Evolutionary conservation across 2,888 invertebrate species (phyloP).

Genomic region (Eurytoma californica): DNA sequence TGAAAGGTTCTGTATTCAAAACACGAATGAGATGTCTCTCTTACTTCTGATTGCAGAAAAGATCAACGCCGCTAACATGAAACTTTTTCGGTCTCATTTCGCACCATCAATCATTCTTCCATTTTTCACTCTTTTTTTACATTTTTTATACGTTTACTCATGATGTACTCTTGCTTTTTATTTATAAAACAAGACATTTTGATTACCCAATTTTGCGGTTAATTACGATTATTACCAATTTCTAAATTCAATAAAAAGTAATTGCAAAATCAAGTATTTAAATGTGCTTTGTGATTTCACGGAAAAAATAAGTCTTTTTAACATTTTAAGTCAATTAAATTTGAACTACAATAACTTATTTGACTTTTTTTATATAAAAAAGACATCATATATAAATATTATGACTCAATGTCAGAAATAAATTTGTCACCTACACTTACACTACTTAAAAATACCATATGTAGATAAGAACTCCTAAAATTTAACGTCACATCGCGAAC

Average conservation of each 20-base stretch:
- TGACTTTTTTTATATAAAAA: too few relatives aligned
- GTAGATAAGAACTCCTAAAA: neutral
- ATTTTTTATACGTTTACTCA: neutral
- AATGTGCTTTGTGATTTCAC: neutral
- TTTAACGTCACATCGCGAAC: neutral
- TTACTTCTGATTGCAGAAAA: slow-evolving; percentile 49
- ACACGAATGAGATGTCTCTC: slow-evolving; percentile 32
- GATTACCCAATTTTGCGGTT: neutral
- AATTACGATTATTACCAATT: neutral
- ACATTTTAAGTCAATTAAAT: too few relatives aligned
- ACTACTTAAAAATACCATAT: too few relatives aligned
- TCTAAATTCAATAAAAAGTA: neutral
- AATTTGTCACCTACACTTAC: too few relatives aligned
- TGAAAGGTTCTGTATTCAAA: slow-evolving; percentile 11
- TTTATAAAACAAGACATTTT: neutral
- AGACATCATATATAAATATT: too few relatives aligned
- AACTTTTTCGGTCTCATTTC: slow-evolving; percentile 47
- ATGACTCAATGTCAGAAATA: too few relatives aligned
- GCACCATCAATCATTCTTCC: slow-evolving; percentile 37
- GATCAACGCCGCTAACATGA: slow-evolving; percentile 42
- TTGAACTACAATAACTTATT: too few relatives aligned
- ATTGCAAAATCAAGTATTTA: neutral
- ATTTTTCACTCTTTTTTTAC: neutral
- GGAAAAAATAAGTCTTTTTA: neutral
- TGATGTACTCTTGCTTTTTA: slow-evolving; percentile 10